phyloP scores from a whole-genome alignment of 2,113 vertebrate species.

The Caracal caracal region DNA sequence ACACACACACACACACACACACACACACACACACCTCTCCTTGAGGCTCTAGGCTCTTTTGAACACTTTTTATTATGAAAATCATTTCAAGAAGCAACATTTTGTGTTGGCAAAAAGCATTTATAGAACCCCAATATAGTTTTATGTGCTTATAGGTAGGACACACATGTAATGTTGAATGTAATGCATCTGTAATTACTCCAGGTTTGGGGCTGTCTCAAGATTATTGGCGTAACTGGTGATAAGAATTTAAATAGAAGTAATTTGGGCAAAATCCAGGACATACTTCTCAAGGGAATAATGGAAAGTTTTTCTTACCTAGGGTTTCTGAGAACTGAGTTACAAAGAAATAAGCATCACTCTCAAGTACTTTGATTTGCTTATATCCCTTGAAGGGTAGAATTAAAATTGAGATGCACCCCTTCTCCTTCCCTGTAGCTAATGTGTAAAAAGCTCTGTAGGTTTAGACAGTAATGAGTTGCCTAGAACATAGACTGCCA shows the following conservation, averaged over 20 bases:
- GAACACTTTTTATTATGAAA: conserved; percentile 11
- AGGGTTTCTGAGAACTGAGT: conserved; percentile 22
- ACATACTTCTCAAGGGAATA: conserved; percentile 11
- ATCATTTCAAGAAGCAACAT: conserved; percentile 5
- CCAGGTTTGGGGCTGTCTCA: conserved; percentile 37
- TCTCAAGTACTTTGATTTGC: neutral
- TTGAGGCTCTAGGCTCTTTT: neutral
- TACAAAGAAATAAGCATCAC: conserved; percentile 21
- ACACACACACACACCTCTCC: neutral
- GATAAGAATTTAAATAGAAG: conserved; percentile 49
- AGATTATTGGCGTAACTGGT: neutral
- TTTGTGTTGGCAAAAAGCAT: neutral
- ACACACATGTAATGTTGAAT: conserved; percentile 42
- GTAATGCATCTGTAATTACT: neutral
- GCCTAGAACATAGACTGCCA: neutral
- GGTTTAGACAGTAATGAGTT: neutral
- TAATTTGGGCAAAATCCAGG: conserved; percentile 19
- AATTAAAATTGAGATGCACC: neutral
- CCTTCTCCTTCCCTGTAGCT: neutral
- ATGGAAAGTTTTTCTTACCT: neutral
- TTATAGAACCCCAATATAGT: conserved; percentile 51
- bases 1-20: too few relatives aligned
- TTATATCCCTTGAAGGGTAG: neutral
- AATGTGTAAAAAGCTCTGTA: neutral
- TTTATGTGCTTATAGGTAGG: conserved; percentile 1